Evolutionary conservation across 2,113 vertebrate genomes (phyloP), one percentile per base, ranked within the genome.

Genomic region (Syngnathoides biaculeatus): DNA sequence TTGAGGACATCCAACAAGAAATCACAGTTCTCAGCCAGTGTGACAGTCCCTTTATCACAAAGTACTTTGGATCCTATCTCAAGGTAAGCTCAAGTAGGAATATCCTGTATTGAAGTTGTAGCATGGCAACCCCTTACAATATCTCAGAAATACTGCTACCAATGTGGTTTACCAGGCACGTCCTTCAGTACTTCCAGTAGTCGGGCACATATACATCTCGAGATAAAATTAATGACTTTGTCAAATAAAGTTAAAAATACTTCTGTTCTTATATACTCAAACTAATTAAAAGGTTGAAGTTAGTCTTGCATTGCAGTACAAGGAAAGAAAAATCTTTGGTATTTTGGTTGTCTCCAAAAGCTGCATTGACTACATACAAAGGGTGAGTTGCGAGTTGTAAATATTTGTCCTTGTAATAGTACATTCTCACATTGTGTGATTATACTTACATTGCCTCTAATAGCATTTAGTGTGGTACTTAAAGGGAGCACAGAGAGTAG

Each of bases 1-100:
- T 99, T 69, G 97, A 99, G 89, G 97, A 99, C 87, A 96, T 99
- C 86, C 96, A 98, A 61, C 96, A 99, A 85, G 97, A 99, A 89
- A 99, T 99, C 83, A 99, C 97, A 14, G 97, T 99, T 74, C 93
- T 99, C 75, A 99, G 97, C 88, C 97, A 99, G 79, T 99, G 97
- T 30, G 96, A 99, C 92, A 98, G 96, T 78, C 95, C 95, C 19
- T 98, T 96, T 12, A 96, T 99, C 84, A 99, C 97, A 84, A 98
- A 96, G 84, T 99, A 99, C 81, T 96, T 95, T 76, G 96, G 97
- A 75, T 98, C 97, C 68, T 99, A 98, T 85, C 92, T 99, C 72
- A 99, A 99, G 95, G 97, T 98, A 90, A 93, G 91, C 80, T 52
- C 35, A 24, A 43, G 39, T 6, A 20, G n/a, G 22, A 62, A 62